phyloP scores from a whole-genome alignment of 2,797 vertebrate genomes.

The Novumbra hubbsi region DNA sequence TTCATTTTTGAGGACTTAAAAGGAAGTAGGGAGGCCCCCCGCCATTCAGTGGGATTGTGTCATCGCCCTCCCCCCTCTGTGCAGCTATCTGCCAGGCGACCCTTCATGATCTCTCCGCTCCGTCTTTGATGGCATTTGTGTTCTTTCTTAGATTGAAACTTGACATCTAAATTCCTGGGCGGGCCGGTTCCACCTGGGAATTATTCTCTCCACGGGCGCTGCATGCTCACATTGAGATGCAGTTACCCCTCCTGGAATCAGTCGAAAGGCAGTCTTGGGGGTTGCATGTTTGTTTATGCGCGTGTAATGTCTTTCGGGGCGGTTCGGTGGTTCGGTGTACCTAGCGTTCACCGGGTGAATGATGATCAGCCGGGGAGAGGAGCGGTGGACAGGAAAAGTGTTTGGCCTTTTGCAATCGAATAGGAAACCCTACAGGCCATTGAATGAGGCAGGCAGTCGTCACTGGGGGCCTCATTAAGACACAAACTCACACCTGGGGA shows the following conservation, averaged over 20 bases:
- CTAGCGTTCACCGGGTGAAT: conserved; percentile 40
- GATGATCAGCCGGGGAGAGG: conserved; percentile 59
- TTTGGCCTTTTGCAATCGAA: conserved; percentile 43
- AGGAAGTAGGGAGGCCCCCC: conserved; percentile 21
- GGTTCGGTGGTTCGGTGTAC: conserved; percentile 7
- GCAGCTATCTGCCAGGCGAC: conserved; percentile 45
- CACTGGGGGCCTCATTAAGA: conserved; percentile 69
- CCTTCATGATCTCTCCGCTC: conserved; percentile 22
- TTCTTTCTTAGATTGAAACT: conserved; percentile 40
- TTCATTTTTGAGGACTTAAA: conserved; percentile 25
- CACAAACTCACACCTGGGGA: conserved; percentile 39
- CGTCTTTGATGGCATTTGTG: conserved; percentile 46
- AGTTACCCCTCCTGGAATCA: conserved; percentile 38
- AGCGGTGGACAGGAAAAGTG: conserved; percentile 56
- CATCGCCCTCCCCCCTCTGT: conserved; percentile 9
- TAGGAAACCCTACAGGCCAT: conserved; percentile 33
- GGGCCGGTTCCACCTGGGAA: conserved; percentile 55
- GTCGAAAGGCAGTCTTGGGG: not conserved
- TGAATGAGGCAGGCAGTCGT: conserved; percentile 48
- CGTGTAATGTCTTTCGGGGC: conserved; percentile 51
- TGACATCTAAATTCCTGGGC: conserved; percentile 62
- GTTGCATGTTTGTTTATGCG: conserved; percentile 17
- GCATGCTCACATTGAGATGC: conserved; percentile 53
- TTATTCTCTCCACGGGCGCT: conserved; percentile 45
- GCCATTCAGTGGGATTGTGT: conserved; percentile 37